Evolutionary conservation across 2,797 vertebrate species (phyloP).

Genomic region (Thaleichthys pacificus): DNA sequence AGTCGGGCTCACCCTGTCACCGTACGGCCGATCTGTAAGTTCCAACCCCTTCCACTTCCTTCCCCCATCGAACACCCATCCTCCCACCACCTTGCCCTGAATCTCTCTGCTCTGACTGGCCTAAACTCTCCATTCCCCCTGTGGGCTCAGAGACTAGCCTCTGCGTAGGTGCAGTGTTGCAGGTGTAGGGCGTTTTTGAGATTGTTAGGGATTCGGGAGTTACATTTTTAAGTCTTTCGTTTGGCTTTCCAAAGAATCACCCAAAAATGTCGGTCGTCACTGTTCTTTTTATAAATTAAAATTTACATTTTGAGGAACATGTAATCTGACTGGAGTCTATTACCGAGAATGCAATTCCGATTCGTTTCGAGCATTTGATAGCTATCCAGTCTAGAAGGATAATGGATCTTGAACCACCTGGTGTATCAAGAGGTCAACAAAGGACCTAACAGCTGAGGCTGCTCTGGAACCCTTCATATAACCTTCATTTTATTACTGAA

Average conservation of each 20-base stretch:
- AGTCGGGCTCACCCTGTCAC: conserved; percentile 82
- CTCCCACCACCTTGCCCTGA: conserved; percentile 66
- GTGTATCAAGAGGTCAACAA: not conserved
- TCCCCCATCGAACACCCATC: conserved; percentile 71
- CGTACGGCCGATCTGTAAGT: conserved; percentile 84
- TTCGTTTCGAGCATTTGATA: not conserved
- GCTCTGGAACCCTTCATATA: conserved; percentile 72
- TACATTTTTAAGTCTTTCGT: not conserved
- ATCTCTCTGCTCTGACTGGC: conserved; percentile 73
- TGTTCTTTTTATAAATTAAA: not conserved
- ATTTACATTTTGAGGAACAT: not conserved
- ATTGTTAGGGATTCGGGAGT: not conserved
- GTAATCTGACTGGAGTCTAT: too few species aligned
- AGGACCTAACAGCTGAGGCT: conserved; percentile 66
- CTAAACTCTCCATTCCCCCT: conserved; percentile 69
- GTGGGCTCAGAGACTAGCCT: conserved; percentile 79
- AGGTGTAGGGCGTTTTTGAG: conserved; percentile 22
- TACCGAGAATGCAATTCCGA: too few species aligned
- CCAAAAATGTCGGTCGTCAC: not conserved
- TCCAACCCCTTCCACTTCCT: conserved; percentile 59
- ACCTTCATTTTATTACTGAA: conserved; percentile 60
- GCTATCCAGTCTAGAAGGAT: not conserved
- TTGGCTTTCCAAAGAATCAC: too few species aligned
- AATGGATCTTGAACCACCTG: not conserved
- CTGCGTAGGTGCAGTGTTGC: conserved; percentile 58